Conservation (phyloP, 2,888 invertebrate genomes). For the Eilema depressum region DNA sequence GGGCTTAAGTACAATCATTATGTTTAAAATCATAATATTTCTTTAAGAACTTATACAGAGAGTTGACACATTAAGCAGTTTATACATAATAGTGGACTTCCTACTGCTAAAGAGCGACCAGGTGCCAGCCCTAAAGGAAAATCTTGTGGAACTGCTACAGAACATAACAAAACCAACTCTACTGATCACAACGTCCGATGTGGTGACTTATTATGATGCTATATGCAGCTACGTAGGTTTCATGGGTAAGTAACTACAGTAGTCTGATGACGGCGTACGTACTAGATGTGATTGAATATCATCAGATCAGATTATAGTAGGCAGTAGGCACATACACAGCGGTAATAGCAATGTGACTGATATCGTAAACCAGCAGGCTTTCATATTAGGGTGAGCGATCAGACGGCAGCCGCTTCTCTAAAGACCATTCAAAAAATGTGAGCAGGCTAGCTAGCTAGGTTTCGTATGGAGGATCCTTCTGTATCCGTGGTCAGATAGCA, state of each 20-base stretch:
- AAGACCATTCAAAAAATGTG: too few relatives aligned
- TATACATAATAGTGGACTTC: conserved; percentile 63
- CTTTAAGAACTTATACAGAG: conserved; percentile 22
- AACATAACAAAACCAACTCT: conserved; percentile 66
- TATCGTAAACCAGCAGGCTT: not conserved
- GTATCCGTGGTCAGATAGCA: too few relatives aligned
- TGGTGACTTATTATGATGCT: conserved; percentile 56
- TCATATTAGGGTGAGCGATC: not conserved
- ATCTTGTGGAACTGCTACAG: conserved; percentile 53
- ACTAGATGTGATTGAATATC: not conserved
- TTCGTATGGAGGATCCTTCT: too few relatives aligned
- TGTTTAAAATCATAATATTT: not conserved
- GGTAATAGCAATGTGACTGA: not conserved
- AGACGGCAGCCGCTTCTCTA: not conserved
- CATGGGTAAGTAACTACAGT: conserved; percentile 61
- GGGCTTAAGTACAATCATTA: too few relatives aligned
- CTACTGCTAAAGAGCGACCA: conserved; percentile 59
- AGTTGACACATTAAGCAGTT: conserved; percentile 60
- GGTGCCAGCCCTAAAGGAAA: conserved; percentile 49
- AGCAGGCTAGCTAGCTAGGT: too few relatives aligned
- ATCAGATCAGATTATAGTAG: not conserved
- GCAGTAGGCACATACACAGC: not conserved
- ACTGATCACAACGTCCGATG: conserved; percentile 59
- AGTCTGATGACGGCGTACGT: not conserved
- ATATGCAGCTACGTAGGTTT: conserved; percentile 67